phyloP scores from a whole-genome alignment of 2,113 vertebrate species.

The Cheilinus undulatus region DNA sequence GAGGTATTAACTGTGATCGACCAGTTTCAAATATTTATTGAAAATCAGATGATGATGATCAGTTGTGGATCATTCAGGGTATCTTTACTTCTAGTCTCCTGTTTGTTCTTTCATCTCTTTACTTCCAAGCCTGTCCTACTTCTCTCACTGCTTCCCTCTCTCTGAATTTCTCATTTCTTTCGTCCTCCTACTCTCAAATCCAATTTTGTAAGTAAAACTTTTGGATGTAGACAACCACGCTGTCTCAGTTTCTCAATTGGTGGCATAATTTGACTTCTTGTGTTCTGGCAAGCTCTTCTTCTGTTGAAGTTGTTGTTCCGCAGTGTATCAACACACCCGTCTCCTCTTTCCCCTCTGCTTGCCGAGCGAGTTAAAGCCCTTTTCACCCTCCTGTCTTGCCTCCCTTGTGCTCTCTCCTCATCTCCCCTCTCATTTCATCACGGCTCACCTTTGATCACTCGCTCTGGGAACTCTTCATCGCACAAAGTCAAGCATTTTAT shows the following conservation, averaged over 20 bases:
- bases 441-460: conserved; percentile 80
- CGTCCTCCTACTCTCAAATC: background rate
- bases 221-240: background rate
- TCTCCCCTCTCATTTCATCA: conserved; percentile 52
- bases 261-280: conserved; percentile 26
- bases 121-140: background rate
- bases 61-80: too few species aligned
- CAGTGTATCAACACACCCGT: conserved; percentile 52
- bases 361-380: conserved; percentile 9
- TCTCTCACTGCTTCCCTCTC: background rate
- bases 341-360: conserved; percentile 40
- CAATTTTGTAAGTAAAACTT: conserved; percentile 24
- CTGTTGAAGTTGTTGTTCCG: conserved; percentile 65
- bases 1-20: too few species aligned
- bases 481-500: conserved; percentile 76
- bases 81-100: conserved; percentile 21
- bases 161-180: background rate
- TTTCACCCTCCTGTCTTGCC: conserved; percentile 8
- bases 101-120: conserved; percentile 16
- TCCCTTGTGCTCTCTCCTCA: conserved; percentile 12
- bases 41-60: too few species aligned
- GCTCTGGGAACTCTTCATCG: conserved; percentile 62
- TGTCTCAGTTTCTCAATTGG: conserved; percentile 38
- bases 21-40: too few species aligned
- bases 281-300: conserved; percentile 52